phyloP scores from a whole-genome alignment of 2,888 invertebrate species.

The Sturmia bella region DNA sequence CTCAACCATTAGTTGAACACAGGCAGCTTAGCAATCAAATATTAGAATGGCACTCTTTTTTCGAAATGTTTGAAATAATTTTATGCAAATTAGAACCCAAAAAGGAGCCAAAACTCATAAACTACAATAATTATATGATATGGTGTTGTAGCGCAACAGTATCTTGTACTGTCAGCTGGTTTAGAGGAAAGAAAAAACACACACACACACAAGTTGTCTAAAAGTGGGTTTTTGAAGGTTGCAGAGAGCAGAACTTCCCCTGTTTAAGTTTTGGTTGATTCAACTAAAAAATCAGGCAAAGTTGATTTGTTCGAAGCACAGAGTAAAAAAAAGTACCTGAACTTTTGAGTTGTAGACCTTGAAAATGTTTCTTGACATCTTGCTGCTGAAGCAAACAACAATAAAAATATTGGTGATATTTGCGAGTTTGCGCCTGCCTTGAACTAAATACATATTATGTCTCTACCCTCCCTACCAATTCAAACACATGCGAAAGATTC shows the following conservation, averaged over 20 bases:
- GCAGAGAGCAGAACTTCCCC: slow-evolving; percentile 36
- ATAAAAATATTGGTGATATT: slow-evolving; percentile 56
- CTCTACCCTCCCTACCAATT: slow-evolving; percentile 35
- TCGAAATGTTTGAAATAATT: slow-evolving; percentile 42
- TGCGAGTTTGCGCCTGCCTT: slow-evolving; percentile 8
- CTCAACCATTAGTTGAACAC: slow-evolving; percentile 59
- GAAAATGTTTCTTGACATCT: slow-evolving; percentile 22
- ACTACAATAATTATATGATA: slow-evolving; percentile 14
- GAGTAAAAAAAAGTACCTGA: slow-evolving; percentile 45
- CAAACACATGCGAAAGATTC: background rate
- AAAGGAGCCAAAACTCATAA: slow-evolving; percentile 20
- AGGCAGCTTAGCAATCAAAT: slow-evolving; percentile 48
- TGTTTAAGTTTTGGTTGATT: slow-evolving; percentile 8
- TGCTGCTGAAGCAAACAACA: background rate
- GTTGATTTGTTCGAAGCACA: background rate
- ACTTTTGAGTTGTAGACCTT: slow-evolving; percentile 47
- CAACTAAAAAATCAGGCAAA: slow-evolving; percentile 17
- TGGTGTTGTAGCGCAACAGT: slow-evolving; percentile 15
- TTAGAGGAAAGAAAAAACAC: background rate
- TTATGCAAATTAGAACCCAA: slow-evolving; percentile 65
- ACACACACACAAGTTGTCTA: slow-evolving; percentile 35
- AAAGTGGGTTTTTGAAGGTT: slow-evolving; percentile 9
- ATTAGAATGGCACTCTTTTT: slow-evolving; percentile 29
- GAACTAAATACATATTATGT: too few species aligned
- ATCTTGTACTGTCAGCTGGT: slow-evolving; percentile 31